phyloP scores from a whole-genome alignment of 92 coral and sea anemone genomes.

The Heteractis magnifica region DNA sequence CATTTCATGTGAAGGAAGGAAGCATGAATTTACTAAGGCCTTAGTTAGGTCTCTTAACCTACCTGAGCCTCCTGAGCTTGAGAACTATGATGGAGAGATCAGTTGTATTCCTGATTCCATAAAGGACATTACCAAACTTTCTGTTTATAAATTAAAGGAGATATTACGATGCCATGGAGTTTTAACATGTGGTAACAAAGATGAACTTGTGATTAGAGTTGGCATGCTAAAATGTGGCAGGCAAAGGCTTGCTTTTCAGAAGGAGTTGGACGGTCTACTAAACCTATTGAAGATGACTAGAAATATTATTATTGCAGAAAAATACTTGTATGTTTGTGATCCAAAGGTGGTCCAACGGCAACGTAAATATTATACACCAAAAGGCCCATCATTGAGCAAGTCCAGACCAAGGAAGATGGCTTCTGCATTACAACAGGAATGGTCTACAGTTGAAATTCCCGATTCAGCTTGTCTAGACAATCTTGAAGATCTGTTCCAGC shows the following conservation, averaged over 20 bases:
- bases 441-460: not conserved
- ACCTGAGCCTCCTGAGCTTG: conserved; percentile 46
- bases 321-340: conserved; percentile 6
- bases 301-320: conserved; percentile 3
- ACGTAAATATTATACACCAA: not conserved
- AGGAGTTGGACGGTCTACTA: conserved; percentile 35
- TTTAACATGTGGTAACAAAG: conserved; percentile 64
- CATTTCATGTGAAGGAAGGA: conserved; percentile 51
- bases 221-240: conserved; percentile 55
- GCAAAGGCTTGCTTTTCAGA: conserved; percentile 42
- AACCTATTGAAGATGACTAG: conserved; percentile 14
- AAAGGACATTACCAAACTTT: conserved; percentile 51
- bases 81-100: conserved; percentile 46
- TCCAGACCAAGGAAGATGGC: conserved; percentile 14
- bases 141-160: conserved; percentile 46
- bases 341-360: conserved; percentile 1
- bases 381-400: not conserved
- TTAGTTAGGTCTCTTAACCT: conserved; percentile 25
- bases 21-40: conserved; percentile 41
- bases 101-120: conserved; percentile 33
- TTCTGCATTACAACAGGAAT: not conserved
- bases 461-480: not conserved
- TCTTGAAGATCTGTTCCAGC: not conserved
- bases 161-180: conserved; percentile 58
- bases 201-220: conserved; percentile 55